These are phyloP conservation scores for Pristionchus fissidentatus DNA, from an alignment of 2,888 invertebrate genomes.

Conservation along the genomic window DNA sequence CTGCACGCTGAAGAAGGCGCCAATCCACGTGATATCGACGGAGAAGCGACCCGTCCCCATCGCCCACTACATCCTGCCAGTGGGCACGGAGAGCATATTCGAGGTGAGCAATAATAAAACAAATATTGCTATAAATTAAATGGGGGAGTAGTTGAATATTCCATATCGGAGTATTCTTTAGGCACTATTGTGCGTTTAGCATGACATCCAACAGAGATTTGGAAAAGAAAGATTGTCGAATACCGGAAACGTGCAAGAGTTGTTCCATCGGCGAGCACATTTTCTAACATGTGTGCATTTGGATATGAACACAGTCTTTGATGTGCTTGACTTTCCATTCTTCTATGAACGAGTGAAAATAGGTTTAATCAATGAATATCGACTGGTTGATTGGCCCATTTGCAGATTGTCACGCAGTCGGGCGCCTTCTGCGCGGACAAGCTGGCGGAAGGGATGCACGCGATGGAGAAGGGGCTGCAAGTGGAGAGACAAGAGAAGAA, in stretches of 20 bases:
- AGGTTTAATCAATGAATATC: no score
- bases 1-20: constrained; percentile 79
- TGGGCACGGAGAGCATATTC: constrained; percentile 93
- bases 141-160: no score
- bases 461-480: constrained; percentile 83
- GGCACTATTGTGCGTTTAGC: not conserved
- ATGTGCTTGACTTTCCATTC: no score
- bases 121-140: no score
- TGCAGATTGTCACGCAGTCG: constrained; percentile 76
- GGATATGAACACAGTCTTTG: no score
- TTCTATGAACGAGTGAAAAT: no score
- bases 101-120: constrained; percentile 81
- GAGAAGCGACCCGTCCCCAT: constrained; percentile 96
- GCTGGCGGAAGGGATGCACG: constrained; percentile 94
- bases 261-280: no score
- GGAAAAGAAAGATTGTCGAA: not conserved
- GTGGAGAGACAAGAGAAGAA: constrained; percentile 51
- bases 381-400: no score
- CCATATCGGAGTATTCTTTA: not conserved
- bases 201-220: not conserved
- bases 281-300: no score
- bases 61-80: constrained; percentile 97
- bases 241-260: no score
- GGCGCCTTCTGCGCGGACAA: constrained; percentile 96
- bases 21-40: constrained; percentile 98